Conservation (phyloP, 2,113 vertebrate genomes). For the Maccullochella peelii region DNA sequence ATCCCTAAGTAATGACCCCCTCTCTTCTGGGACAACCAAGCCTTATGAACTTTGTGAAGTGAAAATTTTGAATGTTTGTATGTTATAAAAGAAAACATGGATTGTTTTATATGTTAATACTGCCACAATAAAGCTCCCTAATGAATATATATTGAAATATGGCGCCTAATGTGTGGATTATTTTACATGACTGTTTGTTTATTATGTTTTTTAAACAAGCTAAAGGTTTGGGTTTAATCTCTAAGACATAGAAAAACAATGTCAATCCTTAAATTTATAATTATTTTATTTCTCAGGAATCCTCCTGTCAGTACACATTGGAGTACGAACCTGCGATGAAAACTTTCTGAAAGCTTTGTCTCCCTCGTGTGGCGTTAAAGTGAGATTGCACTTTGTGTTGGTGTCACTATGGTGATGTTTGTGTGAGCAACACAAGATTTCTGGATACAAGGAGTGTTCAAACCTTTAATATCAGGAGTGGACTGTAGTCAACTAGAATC, state of each 20-base stretch:
- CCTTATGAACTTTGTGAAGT: conserved; percentile 97
- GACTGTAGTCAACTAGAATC: neutral
- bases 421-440: conserved; percentile 37
- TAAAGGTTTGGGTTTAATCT: neutral
- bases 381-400: conserved; percentile 16
- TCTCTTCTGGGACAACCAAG: conserved; percentile 89
- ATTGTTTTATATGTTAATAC: conserved; percentile 99
- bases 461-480: neutral
- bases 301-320: neutral
- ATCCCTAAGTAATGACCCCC: conserved; percentile 75
- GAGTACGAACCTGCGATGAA: neutral
- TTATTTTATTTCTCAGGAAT: neutral
- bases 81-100: conserved; percentile 89
- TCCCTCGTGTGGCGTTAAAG: conserved; percentile 44
- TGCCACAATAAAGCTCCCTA: conserved; percentile 93
- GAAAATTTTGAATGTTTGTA: conserved; percentile 94
- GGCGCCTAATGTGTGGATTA: conserved; percentile 11
- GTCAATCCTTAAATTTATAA: neutral
- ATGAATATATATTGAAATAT: conserved; percentile 76
- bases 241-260: neutral
- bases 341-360: conserved; percentile 29
- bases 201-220: neutral
- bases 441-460: conserved; percentile 9
- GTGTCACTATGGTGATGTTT: conserved; percentile 53
- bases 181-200: neutral